phyloP scores from a whole-genome alignment of 2,888 invertebrate genomes.

The Bombylius major region DNA sequence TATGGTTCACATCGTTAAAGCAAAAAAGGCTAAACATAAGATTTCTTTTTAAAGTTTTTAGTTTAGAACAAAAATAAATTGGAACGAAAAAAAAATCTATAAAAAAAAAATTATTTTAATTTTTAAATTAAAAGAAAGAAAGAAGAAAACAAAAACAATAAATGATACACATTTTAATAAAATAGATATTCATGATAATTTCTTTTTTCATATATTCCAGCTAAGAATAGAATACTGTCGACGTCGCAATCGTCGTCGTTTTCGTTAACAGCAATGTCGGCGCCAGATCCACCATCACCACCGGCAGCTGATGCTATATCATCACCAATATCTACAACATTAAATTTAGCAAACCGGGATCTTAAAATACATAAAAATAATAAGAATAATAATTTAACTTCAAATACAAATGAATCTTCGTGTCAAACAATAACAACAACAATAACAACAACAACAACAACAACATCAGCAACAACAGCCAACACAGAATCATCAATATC shows the following conservation, averaged over 20 bases:
- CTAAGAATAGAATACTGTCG: conserved; percentile 18
- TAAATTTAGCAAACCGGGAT: not conserved
- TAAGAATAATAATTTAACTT: not conserved
- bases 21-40: too few relatives aligned
- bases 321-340: not conserved
- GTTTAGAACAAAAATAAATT: too few relatives aligned
- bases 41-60: too few relatives aligned
- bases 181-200: not conserved
- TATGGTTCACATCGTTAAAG: too few relatives aligned
- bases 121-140: too few relatives aligned
- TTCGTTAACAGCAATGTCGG: conserved; percentile 11
- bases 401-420: not conserved
- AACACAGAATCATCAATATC: not conserved
- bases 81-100: too few relatives aligned
- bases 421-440: not conserved
- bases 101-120: too few relatives aligned
- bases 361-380: not conserved
- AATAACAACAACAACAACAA: not conserved
- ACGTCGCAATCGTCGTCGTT: conserved; percentile 11
- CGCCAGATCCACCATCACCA: conserved; percentile 3
- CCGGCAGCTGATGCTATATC: not conserved
- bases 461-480: not conserved
- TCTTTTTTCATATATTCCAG: conserved; percentile 12
- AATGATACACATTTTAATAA: too few relatives aligned
- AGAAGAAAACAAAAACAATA: not conserved